Conservation (phyloP, 2,797 vertebrate genomes). For the Synanceia verrucosa region DNA sequence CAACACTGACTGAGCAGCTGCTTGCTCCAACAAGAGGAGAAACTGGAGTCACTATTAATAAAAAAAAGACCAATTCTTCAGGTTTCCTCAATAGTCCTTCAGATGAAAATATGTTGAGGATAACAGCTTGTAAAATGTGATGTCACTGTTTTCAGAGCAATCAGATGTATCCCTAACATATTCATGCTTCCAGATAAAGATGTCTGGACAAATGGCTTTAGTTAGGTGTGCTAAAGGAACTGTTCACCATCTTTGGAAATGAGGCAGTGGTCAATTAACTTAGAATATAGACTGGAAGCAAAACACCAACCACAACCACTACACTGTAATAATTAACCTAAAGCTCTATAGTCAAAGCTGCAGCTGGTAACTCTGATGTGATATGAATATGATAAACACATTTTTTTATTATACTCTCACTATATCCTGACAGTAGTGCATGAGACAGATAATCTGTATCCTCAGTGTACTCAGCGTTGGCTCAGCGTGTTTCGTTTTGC, state of each 20-base stretch:
- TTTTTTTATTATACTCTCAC: too few species aligned
- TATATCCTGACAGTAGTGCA: too few species aligned
- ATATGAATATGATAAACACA: too few species aligned
- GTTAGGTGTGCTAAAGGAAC: not conserved
- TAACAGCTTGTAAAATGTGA: not conserved
- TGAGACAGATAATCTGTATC: too few species aligned
- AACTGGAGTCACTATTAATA: slow-evolving; percentile 11
- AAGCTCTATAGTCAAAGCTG: not conserved
- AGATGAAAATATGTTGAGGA: not conserved
- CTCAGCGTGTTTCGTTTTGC: too few species aligned
- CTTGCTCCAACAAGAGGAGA: not conserved
- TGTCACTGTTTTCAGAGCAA: not conserved
- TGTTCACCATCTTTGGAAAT: not conserved
- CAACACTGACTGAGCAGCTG: not conserved
- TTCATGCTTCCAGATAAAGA: not conserved
- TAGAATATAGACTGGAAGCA: not conserved
- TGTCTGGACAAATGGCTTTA: not conserved
- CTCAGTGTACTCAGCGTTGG: too few species aligned
- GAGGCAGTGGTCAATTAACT: not conserved
- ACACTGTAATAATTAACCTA: not conserved
- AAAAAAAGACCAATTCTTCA: slow-evolving; percentile 10
- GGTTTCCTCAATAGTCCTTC: slow-evolving; percentile 9
- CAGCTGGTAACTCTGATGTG: too few species aligned
- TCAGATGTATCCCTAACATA: not conserved
- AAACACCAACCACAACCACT: not conserved